phyloP scores from a whole-genome alignment of 2,113 vertebrate species.

The Podilymbus podiceps region DNA sequence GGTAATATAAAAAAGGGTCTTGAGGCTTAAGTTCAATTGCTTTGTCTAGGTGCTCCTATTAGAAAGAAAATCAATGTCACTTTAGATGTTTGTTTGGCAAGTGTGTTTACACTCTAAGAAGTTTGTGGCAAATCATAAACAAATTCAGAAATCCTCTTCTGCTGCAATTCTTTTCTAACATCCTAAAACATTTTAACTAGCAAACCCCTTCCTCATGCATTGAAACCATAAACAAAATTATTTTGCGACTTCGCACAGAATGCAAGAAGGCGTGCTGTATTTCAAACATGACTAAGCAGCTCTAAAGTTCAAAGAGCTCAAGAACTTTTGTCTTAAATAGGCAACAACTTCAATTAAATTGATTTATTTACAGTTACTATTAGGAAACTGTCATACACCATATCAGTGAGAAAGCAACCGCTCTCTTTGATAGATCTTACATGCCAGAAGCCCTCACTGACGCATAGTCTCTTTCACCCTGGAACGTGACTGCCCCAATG shows the following conservation, averaged over 20 bases:
- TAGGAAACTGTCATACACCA: not conserved
- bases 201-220: not conserved
- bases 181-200: not conserved
- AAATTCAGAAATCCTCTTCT: not conserved
- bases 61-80: constrained; percentile 49
- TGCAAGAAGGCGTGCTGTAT: not conserved
- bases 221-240: not conserved
- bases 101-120: not conserved
- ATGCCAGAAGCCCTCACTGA: not conserved
- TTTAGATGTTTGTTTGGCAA: not conserved
- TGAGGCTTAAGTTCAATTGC: constrained; percentile 91
- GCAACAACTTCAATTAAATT: not conserved
- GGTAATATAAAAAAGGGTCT: constrained; percentile 91
- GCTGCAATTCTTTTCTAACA: not conserved
- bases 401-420: not conserved
- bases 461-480: not conserved
- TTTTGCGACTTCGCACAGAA: not conserved
- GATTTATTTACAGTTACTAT: not conserved
- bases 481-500: not conserved
- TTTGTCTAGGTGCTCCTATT: constrained; percentile 93
- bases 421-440: not conserved
- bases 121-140: not conserved
- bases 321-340: not conserved
- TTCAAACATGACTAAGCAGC: not conserved
- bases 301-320: not conserved